Evolutionary conservation across 2,797 vertebrate genomes (phyloP).

Genomic region (Emys orbicularis): DNA sequence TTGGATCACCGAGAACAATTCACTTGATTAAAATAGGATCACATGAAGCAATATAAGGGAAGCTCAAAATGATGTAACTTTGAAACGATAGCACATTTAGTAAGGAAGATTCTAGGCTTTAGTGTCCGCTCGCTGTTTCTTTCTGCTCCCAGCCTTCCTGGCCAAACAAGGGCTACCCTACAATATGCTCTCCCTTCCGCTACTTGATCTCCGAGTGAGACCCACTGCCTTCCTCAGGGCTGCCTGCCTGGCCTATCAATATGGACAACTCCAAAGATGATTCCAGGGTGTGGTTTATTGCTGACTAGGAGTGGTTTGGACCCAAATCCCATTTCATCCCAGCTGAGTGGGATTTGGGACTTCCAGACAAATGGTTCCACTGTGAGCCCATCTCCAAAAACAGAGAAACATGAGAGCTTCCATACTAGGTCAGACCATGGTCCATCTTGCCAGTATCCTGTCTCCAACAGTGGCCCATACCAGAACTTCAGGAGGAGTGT

Average conservation of each 20-base stretch:
- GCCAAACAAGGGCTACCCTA: background rate
- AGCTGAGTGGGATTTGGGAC: background rate
- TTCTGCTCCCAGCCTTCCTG: background rate
- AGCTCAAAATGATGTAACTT: background rate
- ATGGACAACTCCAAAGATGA: background rate
- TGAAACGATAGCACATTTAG: background rate
- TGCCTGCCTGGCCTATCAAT: too few relatives aligned
- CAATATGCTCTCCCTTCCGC: background rate
- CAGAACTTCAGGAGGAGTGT: background rate
- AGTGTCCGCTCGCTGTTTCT: background rate
- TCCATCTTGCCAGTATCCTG: background rate
- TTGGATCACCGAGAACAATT: background rate
- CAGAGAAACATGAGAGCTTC: background rate
- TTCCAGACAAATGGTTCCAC: accelerated
- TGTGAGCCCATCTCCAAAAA: background rate
- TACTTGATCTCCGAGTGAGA: background rate
- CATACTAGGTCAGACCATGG: background rate
- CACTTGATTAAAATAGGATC: background rate
- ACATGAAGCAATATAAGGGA: background rate
- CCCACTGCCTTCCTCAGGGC: background rate
- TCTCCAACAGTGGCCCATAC: background rate
- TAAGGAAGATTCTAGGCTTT: background rate
- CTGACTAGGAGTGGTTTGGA: background rate
- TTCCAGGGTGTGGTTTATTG: background rate
- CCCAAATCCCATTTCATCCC: background rate